These are phyloP conservation scores for Potamarius usumacintae DNA, from an alignment of 2,113 vertebrate species.

Conservation along the genomic window DNA sequence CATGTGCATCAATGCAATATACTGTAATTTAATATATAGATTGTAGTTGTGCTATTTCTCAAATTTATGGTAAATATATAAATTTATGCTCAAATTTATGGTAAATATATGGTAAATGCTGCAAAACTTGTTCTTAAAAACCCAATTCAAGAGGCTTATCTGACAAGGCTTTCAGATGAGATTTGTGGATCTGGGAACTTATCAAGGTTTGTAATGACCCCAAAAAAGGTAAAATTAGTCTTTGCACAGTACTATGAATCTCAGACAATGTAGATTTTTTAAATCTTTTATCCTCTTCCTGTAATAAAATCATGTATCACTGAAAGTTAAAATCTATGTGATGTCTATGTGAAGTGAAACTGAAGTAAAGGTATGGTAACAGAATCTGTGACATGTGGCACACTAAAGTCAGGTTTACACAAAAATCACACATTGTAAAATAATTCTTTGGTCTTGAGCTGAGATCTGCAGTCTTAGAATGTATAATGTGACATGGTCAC, in stretches of 20 bases:
- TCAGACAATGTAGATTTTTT: background rate
- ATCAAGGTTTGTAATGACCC: background rate
- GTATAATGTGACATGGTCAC: background rate
- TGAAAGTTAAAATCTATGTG: background rate
- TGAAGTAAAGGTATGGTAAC: background rate
- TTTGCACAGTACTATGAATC: background rate
- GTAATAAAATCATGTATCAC: background rate
- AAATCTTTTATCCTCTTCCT: background rate
- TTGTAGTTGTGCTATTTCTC: background rate
- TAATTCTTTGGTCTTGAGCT: background rate
- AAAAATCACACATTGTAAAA: background rate
- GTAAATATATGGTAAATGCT: background rate
- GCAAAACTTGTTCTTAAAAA: background rate
- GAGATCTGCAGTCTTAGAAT: background rate
- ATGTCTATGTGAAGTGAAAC: background rate
- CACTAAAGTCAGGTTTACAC: background rate
- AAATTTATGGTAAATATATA: background rate
- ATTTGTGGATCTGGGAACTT: background rate
- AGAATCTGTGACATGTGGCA: background rate
- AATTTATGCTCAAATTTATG: background rate
- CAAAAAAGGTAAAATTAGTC: background rate
- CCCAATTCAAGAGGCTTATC: background rate
- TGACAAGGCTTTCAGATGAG: background rate
- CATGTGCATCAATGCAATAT: background rate
- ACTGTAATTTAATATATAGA: no score